Evolutionary conservation across 2,888 invertebrate species (phyloP), one percentile per base, ranked within the genome.

Genomic region (Apamea epomidion): DNA sequence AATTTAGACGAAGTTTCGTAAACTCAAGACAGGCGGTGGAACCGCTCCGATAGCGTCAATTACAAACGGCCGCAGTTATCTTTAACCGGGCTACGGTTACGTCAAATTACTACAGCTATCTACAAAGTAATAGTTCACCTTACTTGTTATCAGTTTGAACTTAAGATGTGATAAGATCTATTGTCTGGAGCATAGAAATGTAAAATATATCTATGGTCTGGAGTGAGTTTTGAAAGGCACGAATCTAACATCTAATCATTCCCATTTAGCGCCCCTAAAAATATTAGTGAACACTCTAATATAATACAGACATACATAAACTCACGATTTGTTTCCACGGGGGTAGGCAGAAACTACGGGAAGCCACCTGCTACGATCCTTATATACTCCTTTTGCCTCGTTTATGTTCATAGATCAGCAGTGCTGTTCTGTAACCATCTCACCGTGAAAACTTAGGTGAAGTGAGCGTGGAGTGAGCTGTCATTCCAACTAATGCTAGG

Each of bases 21-120:
- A 81, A 82, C 69, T 88, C 14, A 65, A 51, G 45, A 64, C 60
- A 70, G 68, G 68, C 42, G 18, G 42, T 29, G 79, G 65, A 85
- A 29, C 75, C 73, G 73, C 83, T 87, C 83, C 68, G 90, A 89
- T 90, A 89, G 82, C 89, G 84, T 82, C 90, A 87, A 89, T 89
- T 88, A 88, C 73, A 64, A 71, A 85, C 74, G 60, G 81, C n/a
- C 37, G n/a, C 64, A 54, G 76, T 86, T 86, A 86, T 86, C 88
- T 86, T 29, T 58, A 69, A 85, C 85, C 70, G 71, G 70, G 78
- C 78, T 80, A 72, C 74, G 76, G 78, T 74, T 81, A 78, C 82
- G 80, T 81, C 81, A 74, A 86, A 83, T 88, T 84, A 88, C 70
- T 74, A 81, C 42, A 80, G 81, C 73, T 83, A 78, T 76, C 76